Base-by-base conservation (phyloP, 2,113 vertebrate genomes). In the Pygoscelis adeliae region DNA sequence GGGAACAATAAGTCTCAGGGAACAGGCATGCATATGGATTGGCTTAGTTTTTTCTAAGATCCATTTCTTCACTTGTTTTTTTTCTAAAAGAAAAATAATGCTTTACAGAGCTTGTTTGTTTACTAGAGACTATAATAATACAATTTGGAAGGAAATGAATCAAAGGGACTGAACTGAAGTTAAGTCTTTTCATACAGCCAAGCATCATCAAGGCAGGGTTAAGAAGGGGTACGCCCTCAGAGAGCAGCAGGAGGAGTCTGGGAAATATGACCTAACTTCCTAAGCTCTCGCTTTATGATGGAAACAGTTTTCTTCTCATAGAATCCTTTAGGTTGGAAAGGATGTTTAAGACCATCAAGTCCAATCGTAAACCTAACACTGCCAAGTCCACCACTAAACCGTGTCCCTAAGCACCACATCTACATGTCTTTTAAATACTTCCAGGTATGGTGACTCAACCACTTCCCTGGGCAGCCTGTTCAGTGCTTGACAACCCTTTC, bases 131-230 rank as follows among this genome's bases (percentile, higher is more conserved):
- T 61, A n/a, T 34, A 77, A 77, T n/a, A 94, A 92, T 29, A 72
- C 56, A 27, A 95, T 76, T 47, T 93, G 90, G 56, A 86, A 94
- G 86, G 83, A 92, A 96, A 95, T 85, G 36, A 93, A 86, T 94
- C 93, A 91, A 49, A 94, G 55, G n/a, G 21, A 50, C 30, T 38
- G 27, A 62, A 61, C 36, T 83, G 59, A 87, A 97, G 77, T 86
- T 38, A 69, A 91, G 76, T 16, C 83, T 89, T 95, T 76, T 83
- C 61, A 93, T 89, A 72, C 3, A 85, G 78, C 18, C 87, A 61
- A 83, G 49, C 58, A 87, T 52, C 78, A 66, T 25, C 50, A 62
- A 69, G 77, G 78, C 66, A 94, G 62, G 59, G 81, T 77, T 89
- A 76, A 69, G 70, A 88, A 85, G 85, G 73, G 46, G 62, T 70